Conservation (phyloP, 2,797 vertebrate genomes). For the Apogon talboti region DNA sequence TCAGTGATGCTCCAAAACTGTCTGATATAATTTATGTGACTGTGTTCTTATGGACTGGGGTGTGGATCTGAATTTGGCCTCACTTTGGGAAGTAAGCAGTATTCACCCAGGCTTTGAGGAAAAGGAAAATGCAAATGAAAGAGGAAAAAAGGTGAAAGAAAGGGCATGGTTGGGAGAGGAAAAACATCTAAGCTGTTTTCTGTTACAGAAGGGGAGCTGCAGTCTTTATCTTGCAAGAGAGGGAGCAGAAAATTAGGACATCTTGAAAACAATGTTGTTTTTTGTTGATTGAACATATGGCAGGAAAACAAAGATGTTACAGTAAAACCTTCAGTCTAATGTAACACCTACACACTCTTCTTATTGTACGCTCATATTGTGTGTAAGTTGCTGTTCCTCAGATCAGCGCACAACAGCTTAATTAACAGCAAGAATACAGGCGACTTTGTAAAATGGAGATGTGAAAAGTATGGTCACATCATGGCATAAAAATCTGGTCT, state of each 20-base stretch:
- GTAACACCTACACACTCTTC: constrained; percentile 38
- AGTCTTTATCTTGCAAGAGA: constrained; percentile 32
- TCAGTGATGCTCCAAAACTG: constrained; percentile 13
- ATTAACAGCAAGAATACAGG: constrained; percentile 12
- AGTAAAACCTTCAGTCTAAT: constrained; percentile 42
- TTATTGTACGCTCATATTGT: constrained; percentile 22
- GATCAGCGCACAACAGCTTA: constrained; percentile 1
- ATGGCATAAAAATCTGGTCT: constrained; percentile 5
- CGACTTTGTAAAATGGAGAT: constrained; percentile 8
- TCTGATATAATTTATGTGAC: constrained; percentile 23
- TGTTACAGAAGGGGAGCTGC: constrained; percentile 24
- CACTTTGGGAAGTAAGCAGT: constrained; percentile 31
- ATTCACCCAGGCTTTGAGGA: constrained; percentile 25
- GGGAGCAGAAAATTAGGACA: constrained; percentile 44
- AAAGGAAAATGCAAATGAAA: constrained; percentile 52
- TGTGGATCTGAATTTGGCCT: constrained; percentile 22
- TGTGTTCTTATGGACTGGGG: constrained; percentile 13
- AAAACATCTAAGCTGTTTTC: constrained; percentile 16
- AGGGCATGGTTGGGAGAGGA: constrained; percentile 27
- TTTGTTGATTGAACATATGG: constrained; percentile 45
- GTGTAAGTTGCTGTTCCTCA: constrained; percentile 17
- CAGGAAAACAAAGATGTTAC: constrained; percentile 40
- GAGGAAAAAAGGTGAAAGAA: constrained; percentile 13
- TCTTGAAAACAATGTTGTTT: constrained; percentile 35
- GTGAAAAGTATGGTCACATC: background rate